Evolutionary conservation across 2,113 vertebrate species (phyloP), one percentile per base, ranked within the genome.

Genomic region (Chlorodrepanis virens): DNA sequence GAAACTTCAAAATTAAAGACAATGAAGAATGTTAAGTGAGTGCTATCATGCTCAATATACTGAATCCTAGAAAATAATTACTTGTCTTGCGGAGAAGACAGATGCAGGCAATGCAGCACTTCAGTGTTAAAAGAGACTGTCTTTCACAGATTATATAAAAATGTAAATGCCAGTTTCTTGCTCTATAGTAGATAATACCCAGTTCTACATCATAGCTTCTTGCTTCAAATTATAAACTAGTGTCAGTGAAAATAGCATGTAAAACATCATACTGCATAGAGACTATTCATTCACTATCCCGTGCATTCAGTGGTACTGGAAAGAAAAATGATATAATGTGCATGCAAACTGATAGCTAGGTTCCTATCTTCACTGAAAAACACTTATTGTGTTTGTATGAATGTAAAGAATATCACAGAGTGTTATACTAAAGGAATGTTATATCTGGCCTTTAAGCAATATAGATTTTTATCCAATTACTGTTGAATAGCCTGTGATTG

Each of bases 1-100:
- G 77, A 87, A 94, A 64, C 6, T 42, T 91, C 78, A 95, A 86
- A 94, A 92, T 91, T 80, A 89, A 95, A 92, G 83, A 85, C 77
- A 89, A 69, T 86, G 70, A 94, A 92, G 49, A 63, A 72, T 93
- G 90, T 65, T 59, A 96, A 96, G 77, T 75, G 14, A n/a, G 81
- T 91, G 33, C 5, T 81, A 83, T 92, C 56, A 57, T 71, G 44
- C 12, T 88, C n/a, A 68, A 39, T 80, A 87, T 71, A 83, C 28
- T 83, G 64, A 74, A 61, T 69, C 44, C 59, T 71, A 75, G 56
- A 94, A 95, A 91, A 93, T 74, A 95, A 95, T 95, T 94, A 70
- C 63, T 93, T 94, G 29, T 75, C 90, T 85, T 93, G 37, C 61
- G 90, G 63, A 78, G 72, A 87, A 82, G 83, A 85, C n/a, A 90